These are phyloP conservation scores for Rhimphoctona megacephalus DNA, from an alignment of 2,888 invertebrate species.

Conservation along the genomic window DNA sequence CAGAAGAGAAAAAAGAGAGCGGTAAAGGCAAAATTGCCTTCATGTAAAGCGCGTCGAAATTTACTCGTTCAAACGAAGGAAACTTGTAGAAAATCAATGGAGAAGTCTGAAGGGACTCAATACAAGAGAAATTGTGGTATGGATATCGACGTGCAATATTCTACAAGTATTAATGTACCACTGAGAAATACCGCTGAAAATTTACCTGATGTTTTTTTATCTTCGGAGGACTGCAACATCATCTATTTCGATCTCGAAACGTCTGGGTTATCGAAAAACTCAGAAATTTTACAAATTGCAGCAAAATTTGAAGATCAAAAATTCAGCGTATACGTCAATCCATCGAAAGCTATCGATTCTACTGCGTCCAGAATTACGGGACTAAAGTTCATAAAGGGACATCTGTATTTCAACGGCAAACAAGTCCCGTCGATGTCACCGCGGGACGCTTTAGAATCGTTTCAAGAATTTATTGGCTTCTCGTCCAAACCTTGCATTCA, in stretches of 20 bases:
- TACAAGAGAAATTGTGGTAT: slow-evolving; percentile 70
- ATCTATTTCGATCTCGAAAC: slow-evolving; percentile 73
- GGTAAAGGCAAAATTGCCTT: slow-evolving; percentile 50
- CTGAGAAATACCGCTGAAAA: slow-evolving; percentile 15
- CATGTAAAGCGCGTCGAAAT: slow-evolving; percentile 55
- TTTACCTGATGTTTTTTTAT: slow-evolving; percentile 11
- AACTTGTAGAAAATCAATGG: slow-evolving; percentile 41
- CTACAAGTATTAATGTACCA: not conserved
- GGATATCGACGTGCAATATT: slow-evolving; percentile 34
- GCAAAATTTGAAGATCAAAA: slow-evolving; percentile 57
- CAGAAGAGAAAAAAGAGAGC: slow-evolving; percentile 34
- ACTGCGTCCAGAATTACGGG: slow-evolving; percentile 63
- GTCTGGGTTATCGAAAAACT: slow-evolving; percentile 62
- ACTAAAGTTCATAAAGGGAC: slow-evolving; percentile 51
- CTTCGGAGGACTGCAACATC: slow-evolving; percentile 48
- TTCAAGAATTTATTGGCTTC: slow-evolving; percentile 41
- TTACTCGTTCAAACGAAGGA: slow-evolving; percentile 52
- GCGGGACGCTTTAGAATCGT: slow-evolving; percentile 36
- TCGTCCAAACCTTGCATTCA: slow-evolving; percentile 51
- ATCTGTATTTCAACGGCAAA: slow-evolving; percentile 62
- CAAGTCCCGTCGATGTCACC: slow-evolving; percentile 42
- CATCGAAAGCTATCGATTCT: slow-evolving; percentile 60
- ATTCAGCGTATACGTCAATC: slow-evolving; percentile 69
- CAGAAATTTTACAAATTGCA: slow-evolving; percentile 71
- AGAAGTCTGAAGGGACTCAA: slow-evolving; percentile 64